Percentiles rank a stretch among this genome's conserved stretches.
Conservation (phyloP, 2,113 vertebrate species). For the Ciconia stormi region DNA sequence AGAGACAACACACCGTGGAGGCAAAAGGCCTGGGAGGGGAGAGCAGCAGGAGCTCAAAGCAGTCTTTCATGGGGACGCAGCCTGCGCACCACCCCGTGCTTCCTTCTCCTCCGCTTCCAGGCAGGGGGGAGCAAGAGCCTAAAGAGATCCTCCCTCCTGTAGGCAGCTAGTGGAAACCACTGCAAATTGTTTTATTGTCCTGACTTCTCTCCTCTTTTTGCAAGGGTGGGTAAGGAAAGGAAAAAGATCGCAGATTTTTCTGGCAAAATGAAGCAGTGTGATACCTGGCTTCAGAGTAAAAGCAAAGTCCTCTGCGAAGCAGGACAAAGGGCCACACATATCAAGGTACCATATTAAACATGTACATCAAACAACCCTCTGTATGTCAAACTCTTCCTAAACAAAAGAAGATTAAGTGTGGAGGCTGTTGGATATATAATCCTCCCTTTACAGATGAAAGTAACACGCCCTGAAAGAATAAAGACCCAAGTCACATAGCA, state of each 20-base stretch:
- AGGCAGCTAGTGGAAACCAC: not conserved
- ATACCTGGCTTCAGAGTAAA: not conserved
- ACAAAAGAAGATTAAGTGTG: not conserved
- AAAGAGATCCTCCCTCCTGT: not conserved
- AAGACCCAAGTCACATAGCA: not conserved
- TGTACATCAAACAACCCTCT: not conserved
- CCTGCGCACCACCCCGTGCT: not conserved
- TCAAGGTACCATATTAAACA: not conserved
- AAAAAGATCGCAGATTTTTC: not conserved
- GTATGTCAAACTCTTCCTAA: not conserved
- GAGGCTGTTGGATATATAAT: not conserved
- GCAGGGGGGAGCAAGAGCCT: not conserved
- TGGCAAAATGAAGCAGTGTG: not conserved
- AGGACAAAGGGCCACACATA: not conserved
- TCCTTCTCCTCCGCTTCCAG: not conserved
- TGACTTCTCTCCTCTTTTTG: not conserved
- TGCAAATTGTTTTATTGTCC: not conserved
- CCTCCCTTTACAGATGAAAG: not conserved
- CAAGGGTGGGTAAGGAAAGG: not conserved
- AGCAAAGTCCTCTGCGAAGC: not conserved
- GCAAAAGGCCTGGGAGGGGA: not conserved
- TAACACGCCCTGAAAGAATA: not conserved
- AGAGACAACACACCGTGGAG: not conserved
- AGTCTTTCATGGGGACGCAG: not conserved
- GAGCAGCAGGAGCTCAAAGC: not conserved